Base-by-base conservation (phyloP, 2,888 invertebrate genomes). In the Podabrus alpinus region DNA sequence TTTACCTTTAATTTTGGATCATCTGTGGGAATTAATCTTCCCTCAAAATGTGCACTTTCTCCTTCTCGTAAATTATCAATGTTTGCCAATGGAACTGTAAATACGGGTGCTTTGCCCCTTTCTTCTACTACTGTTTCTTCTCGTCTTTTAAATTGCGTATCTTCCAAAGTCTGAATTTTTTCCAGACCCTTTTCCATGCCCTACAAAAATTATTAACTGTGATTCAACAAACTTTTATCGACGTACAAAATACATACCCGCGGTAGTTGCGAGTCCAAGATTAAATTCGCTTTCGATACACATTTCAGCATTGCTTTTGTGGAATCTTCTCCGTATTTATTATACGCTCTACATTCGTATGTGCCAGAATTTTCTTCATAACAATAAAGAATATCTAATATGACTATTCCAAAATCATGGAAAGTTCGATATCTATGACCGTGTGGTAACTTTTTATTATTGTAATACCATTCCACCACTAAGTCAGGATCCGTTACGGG, bases 371-470 rank as follows among this genome's bases (percentile, higher is more conserved):
- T 98, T 88, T 97, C 97, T 88, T 97, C 98, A 85, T 98, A 98
- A 84, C 97, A 97, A 85, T 97, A 98, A 59, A 97, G 88, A 82
- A 98, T 97, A 84, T 98, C 98, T 84, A 98, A 90, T 82, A 97
- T 97, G 68, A 98, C 98, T 84, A 97, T 96, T 77, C 98, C 98
- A 86, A 98, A 98, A 85, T 98, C 98, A 85, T 98, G 97, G 94
- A 98, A 97, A 72, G 98, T 98, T 82, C 98, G 93, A 88, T 97
- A 99, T 80, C 99, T 93, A 87, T 98, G 98, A 69, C 98, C 99
- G 88, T 95, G 94, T 1, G 96, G 95, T 81, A 97, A 88, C 86
- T 96, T 97, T 86, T 95, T 94, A 76, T 96, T 97, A 85, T 97
- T 96, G 86, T 95, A 96, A 87, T 94, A 96, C 98, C 98, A 98